Conservation (phyloP, 2,113 vertebrate species). For the Kryptolebias marmoratus region DNA sequence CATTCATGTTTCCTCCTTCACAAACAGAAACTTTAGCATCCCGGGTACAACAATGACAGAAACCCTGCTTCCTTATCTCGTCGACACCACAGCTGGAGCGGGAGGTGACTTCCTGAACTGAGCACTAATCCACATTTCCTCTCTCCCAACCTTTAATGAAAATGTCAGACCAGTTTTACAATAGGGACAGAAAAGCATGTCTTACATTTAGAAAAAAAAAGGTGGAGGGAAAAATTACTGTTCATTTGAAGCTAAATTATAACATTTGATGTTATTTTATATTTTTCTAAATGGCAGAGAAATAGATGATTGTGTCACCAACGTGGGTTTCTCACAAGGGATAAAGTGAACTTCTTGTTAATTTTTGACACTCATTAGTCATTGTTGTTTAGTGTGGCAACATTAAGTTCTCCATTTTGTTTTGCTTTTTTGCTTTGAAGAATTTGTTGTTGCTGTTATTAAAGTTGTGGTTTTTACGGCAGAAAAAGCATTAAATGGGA, state of each 20-base stretch:
- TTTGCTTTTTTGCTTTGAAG: not conserved
- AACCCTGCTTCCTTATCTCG: conserved; percentile 60
- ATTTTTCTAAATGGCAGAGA: not conserved
- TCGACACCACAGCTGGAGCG: conserved; percentile 36
- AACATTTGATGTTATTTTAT: not conserved
- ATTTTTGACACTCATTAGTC: not conserved
- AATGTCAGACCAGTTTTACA: conserved; percentile 40
- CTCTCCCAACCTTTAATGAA: conserved; percentile 12
- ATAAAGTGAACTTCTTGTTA: not conserved
- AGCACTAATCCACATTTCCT: conserved; percentile 63
- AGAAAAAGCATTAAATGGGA: not conserved
- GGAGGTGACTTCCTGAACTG: conserved; percentile 70
- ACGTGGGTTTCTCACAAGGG: not conserved
- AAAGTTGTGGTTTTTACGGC: too few relatives aligned
- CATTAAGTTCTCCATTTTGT: conserved; percentile 1
- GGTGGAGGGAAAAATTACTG: not conserved
- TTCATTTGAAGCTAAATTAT: not conserved
- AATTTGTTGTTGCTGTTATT: not conserved
- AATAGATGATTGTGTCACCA: not conserved
- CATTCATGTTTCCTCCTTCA: not conserved
- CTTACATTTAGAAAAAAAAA: conserved; percentile 9
- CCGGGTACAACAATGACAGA: conserved; percentile 9
- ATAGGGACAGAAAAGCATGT: conserved; percentile 27
- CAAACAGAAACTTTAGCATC: conserved; percentile 2
- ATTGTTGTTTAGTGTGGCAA: not conserved